These are phyloP conservation scores for Gila orcuttii DNA, from an alignment of 2,113 vertebrate genomes.

Conservation along the genomic window DNA sequence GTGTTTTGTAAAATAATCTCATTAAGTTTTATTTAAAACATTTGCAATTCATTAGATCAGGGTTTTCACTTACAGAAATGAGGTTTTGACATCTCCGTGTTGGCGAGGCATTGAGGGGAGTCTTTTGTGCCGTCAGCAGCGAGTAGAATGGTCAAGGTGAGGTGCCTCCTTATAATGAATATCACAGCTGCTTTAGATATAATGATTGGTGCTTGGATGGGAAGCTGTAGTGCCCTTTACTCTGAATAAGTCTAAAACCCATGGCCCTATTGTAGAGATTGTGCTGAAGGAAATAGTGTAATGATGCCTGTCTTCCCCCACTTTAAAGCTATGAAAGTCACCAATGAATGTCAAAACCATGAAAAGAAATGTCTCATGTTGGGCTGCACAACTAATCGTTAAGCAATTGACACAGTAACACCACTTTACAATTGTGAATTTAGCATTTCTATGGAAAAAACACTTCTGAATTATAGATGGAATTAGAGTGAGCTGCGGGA, in stretches of 20 bases:
- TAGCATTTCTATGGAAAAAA: background rate
- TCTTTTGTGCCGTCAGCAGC: constrained; percentile 31
- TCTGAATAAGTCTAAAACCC: constrained; percentile 53
- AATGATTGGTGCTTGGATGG: background rate
- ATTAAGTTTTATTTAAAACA: constrained; percentile 8
- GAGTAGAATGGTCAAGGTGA: constrained; percentile 48
- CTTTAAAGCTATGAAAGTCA: constrained; percentile 74
- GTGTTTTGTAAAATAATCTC: constrained; percentile 25
- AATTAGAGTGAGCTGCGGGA: background rate
- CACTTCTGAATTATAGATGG: background rate
- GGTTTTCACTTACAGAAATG: constrained; percentile 1
- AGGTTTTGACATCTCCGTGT: background rate
- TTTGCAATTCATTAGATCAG: background rate
- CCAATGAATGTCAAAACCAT: constrained; percentile 65
- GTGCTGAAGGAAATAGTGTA: constrained; percentile 75
- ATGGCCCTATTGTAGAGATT: constrained; percentile 70
- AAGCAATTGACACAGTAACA: background rate
- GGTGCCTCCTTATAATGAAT: constrained; percentile 35
- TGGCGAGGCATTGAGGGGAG: constrained; percentile 27
- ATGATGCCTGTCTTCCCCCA: constrained; percentile 69
- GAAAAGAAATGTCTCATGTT: constrained; percentile 63
- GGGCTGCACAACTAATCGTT: background rate
- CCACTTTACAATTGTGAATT: background rate
- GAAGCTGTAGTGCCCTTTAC: constrained; percentile 9
- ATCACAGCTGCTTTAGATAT: constrained; percentile 37